phyloP scores from a whole-genome alignment of 2,888 invertebrate species.

The Amiota minor region DNA sequence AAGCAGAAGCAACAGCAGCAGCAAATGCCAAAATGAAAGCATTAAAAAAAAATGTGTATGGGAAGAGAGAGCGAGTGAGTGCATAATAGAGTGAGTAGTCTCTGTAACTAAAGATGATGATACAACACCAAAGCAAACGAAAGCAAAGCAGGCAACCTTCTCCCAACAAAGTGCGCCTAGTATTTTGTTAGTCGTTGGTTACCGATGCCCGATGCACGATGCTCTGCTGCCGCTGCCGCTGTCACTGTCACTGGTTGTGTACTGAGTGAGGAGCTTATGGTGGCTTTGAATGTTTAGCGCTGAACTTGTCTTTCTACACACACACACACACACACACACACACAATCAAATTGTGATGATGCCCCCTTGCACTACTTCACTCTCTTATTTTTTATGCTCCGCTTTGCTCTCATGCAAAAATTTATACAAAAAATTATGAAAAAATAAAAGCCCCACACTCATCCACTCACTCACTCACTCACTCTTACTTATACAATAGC shows the following conservation, averaged over 20 bases:
- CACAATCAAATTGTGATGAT: constrained; percentile 37
- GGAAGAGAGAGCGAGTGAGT: too few relatives aligned
- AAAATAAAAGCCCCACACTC: constrained; percentile 38
- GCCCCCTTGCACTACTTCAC: constrained; percentile 34
- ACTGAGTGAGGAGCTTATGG: constrained; percentile 34
- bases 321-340: constrained; percentile 47
- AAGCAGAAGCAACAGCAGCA: not conserved
- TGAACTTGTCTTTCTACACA: constrained; percentile 63
- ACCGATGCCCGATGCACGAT: too few relatives aligned
- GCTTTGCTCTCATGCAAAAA: too few relatives aligned
- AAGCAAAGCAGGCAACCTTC: not conserved
- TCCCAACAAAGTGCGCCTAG: not conserved
- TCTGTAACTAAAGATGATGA: not conserved
- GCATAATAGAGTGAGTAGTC: too few relatives aligned
- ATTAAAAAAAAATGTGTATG: not conserved
- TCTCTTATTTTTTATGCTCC: not conserved
- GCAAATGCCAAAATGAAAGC: not conserved
- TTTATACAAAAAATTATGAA: constrained; percentile 28
- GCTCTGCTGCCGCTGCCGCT: not conserved
- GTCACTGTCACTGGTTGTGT: not conserved
- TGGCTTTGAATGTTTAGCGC: constrained; percentile 67
- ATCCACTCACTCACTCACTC: constrained; percentile 13
- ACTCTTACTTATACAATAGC: constrained; percentile 22
- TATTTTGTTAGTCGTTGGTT: not conserved
- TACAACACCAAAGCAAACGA: not conserved